Percentiles rank a stretch among this genome's conserved stretches.
Evolutionary conservation across 2,888 invertebrate species (phyloP).

Genomic region (Heliconius sara): DNA sequence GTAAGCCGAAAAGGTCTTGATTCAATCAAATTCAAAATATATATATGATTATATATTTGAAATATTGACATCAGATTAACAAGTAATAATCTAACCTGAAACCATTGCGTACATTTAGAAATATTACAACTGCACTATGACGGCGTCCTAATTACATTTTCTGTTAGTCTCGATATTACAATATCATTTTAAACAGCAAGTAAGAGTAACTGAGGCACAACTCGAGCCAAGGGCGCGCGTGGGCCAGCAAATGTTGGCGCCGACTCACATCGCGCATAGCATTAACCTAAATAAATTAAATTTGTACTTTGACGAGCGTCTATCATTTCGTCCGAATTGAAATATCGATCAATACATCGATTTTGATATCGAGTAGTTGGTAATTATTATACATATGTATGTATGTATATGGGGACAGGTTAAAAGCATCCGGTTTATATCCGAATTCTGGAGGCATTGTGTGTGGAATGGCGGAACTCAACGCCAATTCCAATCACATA

Average conservation of each 20-base stretch:
- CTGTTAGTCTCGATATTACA: neutral
- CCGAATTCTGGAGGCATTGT: no score
- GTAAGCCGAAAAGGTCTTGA: no score
- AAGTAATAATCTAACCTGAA: neutral
- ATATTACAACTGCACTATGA: neutral
- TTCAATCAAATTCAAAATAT: no score
- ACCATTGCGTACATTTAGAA: neutral
- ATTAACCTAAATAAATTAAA: conserved; percentile 32
- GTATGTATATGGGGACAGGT: neutral
- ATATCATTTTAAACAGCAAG: conserved; percentile 17
- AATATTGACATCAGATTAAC: neutral
- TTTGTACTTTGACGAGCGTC: conserved; percentile 16
- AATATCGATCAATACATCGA: conserved; percentile 18
- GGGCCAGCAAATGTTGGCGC: conserved; percentile 68
- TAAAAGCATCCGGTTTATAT: neutral
- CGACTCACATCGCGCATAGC: conserved; percentile 43
- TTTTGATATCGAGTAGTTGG: neutral
- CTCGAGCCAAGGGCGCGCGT: conserved; percentile 62
- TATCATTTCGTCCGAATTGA: conserved; percentile 1
- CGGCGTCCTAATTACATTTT: neutral
- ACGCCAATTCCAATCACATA: no score
- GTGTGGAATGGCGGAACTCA: no score
- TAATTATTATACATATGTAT: neutral
- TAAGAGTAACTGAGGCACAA: conserved; percentile 33
- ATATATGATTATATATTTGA: no score